Conservation (phyloP, 92 coral and sea anemone genomes). For the Ricordea florida region DNA sequence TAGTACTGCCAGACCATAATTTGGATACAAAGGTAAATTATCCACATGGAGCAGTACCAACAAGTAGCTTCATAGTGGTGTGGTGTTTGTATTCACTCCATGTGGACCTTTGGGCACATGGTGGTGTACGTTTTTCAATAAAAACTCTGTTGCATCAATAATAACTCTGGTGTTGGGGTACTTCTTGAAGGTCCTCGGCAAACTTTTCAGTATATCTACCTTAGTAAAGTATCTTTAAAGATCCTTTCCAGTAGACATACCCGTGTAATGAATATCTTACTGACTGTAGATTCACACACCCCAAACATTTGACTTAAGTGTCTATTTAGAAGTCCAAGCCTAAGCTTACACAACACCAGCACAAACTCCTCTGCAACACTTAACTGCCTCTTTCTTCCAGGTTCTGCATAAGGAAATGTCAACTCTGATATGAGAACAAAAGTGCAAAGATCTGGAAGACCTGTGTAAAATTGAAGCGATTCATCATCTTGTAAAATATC, state of each 20-base stretch:
- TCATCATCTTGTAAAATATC: conserved; percentile 20
- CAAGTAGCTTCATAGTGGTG: conserved; percentile 44
- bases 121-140: conserved; percentile 19
- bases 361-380: conserved; percentile 20
- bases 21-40: conserved; percentile 51
- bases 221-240: conserved; percentile 7
- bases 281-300: conserved; percentile 8
- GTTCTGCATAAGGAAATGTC: conserved; percentile 23
- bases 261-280: conserved; percentile 22
- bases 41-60: conserved; percentile 56
- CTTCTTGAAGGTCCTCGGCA: conserved; percentile 21
- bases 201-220: conserved; percentile 18
- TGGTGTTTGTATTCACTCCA: conserved; percentile 11
- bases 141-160: conserved; percentile 22
- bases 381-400: conserved; percentile 34
- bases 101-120: conserved; percentile 39
- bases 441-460: conserved; percentile 6
- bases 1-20: conserved; percentile 60
- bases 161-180: conserved; percentile 21
- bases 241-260: background rate
- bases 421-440: background rate
- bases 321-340: conserved; percentile 29
- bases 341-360: conserved; percentile 9
- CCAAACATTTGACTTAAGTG: conserved; percentile 31
- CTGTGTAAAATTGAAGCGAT: conserved; percentile 26